These are phyloP conservation scores for Sebastiscus albofasciatus DNA, from an alignment of 2,797 vertebrate genomes.

Conservation along the genomic window DNA sequence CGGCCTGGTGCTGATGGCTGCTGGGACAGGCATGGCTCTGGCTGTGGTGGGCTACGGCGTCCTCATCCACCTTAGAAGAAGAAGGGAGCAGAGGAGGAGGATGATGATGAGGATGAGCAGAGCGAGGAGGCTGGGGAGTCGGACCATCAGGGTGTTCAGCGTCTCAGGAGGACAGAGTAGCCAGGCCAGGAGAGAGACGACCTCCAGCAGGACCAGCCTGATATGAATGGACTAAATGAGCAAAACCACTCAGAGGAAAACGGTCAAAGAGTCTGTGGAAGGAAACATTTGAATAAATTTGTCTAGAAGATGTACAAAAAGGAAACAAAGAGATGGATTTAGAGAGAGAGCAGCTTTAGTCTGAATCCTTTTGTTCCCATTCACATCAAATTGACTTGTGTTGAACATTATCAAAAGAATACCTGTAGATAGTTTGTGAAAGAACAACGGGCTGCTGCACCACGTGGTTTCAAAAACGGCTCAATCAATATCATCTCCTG, in stretches of 20 bases:
- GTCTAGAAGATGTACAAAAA: neutral
- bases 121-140: slow-evolving; percentile 41
- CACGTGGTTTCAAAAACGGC: neutral
- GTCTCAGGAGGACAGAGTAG: slow-evolving; percentile 83
- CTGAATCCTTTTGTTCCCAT: neutral
- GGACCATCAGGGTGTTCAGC: slow-evolving; percentile 82
- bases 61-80: slow-evolving; percentile 52
- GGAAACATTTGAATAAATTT: neutral
- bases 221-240: slow-evolving; percentile 74
- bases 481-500: neutral
- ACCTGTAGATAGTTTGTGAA: neutral
- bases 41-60: slow-evolving; percentile 67
- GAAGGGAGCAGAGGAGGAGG: slow-evolving; percentile 64
- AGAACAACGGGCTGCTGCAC: neutral
- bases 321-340: neutral
- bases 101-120: slow-evolving; percentile 57
- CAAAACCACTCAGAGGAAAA: neutral
- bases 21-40: slow-evolving; percentile 82
- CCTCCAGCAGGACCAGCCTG: slow-evolving; percentile 90
- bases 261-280: neutral
- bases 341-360: neutral
- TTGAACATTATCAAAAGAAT: neutral
- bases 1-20: slow-evolving; percentile 83
- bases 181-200: slow-evolving; percentile 79
- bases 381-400: neutral